Evolutionary conservation across 1,140 invertebrate genomes (phyloP).

Genomic region (Megathymus violae): DNA sequence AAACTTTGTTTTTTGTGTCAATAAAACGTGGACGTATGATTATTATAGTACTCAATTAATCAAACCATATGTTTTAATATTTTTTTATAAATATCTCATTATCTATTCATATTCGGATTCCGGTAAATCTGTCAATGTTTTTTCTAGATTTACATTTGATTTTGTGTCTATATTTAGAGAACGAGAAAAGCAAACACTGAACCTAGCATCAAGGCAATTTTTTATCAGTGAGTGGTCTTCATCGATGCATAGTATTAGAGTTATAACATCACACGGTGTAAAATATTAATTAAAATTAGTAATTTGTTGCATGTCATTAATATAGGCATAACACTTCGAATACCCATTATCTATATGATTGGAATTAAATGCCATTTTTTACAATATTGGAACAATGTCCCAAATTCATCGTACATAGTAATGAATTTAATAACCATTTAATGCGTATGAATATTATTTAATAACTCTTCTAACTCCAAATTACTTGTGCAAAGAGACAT

Average conservation of each 20-base stretch:
- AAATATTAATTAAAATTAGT: conserved; percentile 5
- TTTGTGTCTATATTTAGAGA: background rate
- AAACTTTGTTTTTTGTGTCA: conserved; percentile 51
- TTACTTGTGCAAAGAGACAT: too few species aligned
- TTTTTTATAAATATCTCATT: conserved; percentile 60
- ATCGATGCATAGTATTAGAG: conserved; percentile 6
- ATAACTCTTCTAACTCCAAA: too few species aligned
- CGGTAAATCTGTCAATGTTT: conserved; percentile 22
- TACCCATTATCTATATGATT: too few species aligned
- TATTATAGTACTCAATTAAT: too few species aligned
- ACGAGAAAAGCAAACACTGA: background rate
- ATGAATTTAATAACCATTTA: too few species aligned
- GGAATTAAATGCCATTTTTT: too few species aligned
- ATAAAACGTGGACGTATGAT: too few species aligned
- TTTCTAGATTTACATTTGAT: conserved; percentile 3
- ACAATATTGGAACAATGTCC: too few species aligned
- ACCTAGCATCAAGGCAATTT: background rate
- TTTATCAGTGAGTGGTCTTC: conserved; percentile 14
- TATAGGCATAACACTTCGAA: conserved; percentile 1
- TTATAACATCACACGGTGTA: background rate
- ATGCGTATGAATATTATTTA: too few species aligned
- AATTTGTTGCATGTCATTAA: conserved; percentile 3
- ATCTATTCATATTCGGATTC: conserved; percentile 42
- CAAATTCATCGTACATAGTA: too few species aligned
- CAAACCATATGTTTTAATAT: too few species aligned